Conservation (phyloP, 2,888 invertebrate species). For the Orthonychiurus folsomi region DNA sequence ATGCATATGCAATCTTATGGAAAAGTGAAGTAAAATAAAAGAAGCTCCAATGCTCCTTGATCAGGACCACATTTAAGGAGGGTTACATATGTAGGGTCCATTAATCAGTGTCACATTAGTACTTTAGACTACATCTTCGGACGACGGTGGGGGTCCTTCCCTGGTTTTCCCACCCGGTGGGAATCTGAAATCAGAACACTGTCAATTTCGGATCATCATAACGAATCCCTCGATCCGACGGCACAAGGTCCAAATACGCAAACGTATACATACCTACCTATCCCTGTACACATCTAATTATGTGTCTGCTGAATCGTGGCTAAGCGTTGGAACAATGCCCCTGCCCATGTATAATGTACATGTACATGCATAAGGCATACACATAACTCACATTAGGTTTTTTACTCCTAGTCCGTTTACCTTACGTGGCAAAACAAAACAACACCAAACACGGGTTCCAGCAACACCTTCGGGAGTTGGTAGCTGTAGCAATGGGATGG, state of each 20-base stretch:
- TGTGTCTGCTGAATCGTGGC: not conserved
- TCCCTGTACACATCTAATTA: not conserved
- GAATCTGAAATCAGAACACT: constrained; percentile 37
- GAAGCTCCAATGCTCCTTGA: not conserved
- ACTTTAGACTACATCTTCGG: constrained; percentile 25
- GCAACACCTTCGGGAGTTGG: too few species aligned
- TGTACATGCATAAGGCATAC: too few species aligned
- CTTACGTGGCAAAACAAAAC: too few species aligned
- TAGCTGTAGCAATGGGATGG: too few species aligned
- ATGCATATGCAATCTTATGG: too few species aligned
- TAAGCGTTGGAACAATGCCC: constrained; percentile 3
- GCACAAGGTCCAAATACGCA: too few species aligned
- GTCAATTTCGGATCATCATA: constrained; percentile 36
- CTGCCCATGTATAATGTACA: too few species aligned
- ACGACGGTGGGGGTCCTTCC: constrained; percentile 32
- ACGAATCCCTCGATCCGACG: constrained; percentile 7
- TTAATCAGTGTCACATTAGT: constrained; percentile 41
- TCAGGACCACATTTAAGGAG: too few species aligned
- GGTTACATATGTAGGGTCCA: constrained; percentile 25
- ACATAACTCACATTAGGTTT: too few species aligned
- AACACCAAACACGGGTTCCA: too few species aligned
- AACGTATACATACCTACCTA: not conserved
- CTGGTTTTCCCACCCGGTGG: constrained; percentile 35
- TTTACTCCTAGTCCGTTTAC: too few species aligned
- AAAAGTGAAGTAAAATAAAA: not conserved